A percentile compares a stretch with the other conserved stretches of the same genome.
Conservation (phyloP, 2,797 vertebrate genomes). For the Streptopelia turtur region DNA sequence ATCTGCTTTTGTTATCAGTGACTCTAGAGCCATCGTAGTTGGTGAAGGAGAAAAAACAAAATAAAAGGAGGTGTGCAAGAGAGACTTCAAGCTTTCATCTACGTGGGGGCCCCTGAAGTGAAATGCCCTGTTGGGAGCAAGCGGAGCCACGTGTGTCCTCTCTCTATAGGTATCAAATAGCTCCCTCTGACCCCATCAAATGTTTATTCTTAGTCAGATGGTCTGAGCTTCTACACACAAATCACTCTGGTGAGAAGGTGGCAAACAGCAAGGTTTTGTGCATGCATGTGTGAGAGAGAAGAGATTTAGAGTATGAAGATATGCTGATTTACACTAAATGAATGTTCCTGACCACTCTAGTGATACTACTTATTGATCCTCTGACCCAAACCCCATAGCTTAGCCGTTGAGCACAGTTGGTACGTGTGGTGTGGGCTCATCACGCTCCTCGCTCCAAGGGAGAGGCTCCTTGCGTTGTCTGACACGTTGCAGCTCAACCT, state of each 20-base stretch:
- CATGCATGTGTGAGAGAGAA: rapidly evolving
- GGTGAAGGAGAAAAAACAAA: slow-evolving; percentile 22
- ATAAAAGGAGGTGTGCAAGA: slow-evolving; percentile 4
- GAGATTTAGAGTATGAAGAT: neutral
- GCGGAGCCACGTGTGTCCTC: neutral
- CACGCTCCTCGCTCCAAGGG: neutral
- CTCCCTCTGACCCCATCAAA: neutral
- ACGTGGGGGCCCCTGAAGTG: neutral
- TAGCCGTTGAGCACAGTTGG: neutral
- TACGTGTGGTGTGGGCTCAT: rapidly evolving
- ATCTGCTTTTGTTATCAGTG: slow-evolving; percentile 59
- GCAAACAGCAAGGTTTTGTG: neutral
- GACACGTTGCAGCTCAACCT: rapidly evolving
- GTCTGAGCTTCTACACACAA: neutral
- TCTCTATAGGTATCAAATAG: neutral
- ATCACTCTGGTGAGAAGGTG: neutral
- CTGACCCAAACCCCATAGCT: neutral
- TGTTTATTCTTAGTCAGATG: neutral
- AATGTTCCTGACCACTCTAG: neutral
- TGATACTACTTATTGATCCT: neutral
- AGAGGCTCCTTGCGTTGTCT: neutral
- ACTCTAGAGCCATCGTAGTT: neutral
- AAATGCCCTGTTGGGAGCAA: neutral
- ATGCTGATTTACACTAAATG: neutral
- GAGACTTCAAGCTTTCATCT: neutral